Percentiles rank a stretch among this genome's conserved stretches.
Evolutionary conservation across 2,888 invertebrate species (phyloP).

Genomic region (Drosophila anomelani): DNA sequence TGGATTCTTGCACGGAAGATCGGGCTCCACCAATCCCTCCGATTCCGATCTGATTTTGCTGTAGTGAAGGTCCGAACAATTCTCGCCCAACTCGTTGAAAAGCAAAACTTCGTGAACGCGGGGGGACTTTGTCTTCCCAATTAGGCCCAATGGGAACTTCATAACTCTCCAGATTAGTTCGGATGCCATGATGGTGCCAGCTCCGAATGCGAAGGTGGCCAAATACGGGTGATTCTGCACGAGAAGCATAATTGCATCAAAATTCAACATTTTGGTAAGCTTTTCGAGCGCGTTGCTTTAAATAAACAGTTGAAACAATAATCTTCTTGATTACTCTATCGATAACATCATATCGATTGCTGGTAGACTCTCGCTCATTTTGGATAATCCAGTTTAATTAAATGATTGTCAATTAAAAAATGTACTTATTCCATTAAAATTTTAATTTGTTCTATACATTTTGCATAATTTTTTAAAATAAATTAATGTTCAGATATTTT

Average conservation of each 20-base stretch:
- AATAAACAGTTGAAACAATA: neutral
- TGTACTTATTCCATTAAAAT: too few relatives aligned
- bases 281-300: slow-evolving; percentile 5
- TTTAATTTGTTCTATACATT: neutral
- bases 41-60: neutral
- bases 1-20: slow-evolving; percentile 40
- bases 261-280: neutral
- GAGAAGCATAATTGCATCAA: slow-evolving; percentile 1
- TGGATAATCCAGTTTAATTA: neutral
- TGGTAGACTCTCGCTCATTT: too few relatives aligned
- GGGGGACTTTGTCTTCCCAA: neutral
- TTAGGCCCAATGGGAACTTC: neutral
- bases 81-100: slow-evolving; percentile 57
- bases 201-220: slow-evolving; percentile 43
- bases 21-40: neutral
- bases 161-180: slow-evolving; percentile 27
- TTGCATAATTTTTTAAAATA: neutral
- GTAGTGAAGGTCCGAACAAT: slow-evolving; percentile 21
- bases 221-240: slow-evolving; percentile 32
- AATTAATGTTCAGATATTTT: too few relatives aligned
- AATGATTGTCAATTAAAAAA: neutral
- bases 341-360: neutral
- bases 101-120: slow-evolving; percentile 48
- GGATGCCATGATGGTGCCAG: slow-evolving; percentile 39
- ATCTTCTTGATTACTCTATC: neutral